Evolutionary conservation across 2,888 invertebrate genomes (phyloP).

Genomic region (Athripsodes cinereus): DNA sequence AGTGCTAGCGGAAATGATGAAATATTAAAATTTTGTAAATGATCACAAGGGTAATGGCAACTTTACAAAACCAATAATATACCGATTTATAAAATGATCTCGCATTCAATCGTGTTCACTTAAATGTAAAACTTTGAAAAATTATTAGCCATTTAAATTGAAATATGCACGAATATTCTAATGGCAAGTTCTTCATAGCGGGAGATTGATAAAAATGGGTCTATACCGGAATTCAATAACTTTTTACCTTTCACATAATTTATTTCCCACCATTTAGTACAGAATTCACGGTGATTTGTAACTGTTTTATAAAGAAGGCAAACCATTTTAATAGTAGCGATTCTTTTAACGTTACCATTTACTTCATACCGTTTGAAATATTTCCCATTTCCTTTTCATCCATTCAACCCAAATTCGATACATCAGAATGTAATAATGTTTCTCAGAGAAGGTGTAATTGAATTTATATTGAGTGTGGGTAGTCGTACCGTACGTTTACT

Average conservation of each 20-base stretch:
- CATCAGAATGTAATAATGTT: neutral
- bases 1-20: no score
- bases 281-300: neutral
- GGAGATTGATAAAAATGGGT: neutral
- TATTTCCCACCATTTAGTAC: neutral
- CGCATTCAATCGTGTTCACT: no score
- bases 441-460: neutral
- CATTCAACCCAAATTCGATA: conserved; percentile 1
- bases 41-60: no score
- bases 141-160: no score
- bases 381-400: neutral
- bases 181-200: neutral
- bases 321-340: conserved; percentile 1
- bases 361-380: neutral
- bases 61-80: no score
- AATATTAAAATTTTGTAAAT: no score
- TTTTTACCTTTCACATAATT: neutral
- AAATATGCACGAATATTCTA: no score
- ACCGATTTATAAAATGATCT: no score
- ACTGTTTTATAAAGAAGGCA: conserved; percentile 2
- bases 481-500: no score
- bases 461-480: neutral
- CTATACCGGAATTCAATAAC: neutral
- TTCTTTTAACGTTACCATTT: neutral
- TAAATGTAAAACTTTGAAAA: no score